Conservation (phyloP, 2,888 invertebrate species). For the Acanthosepion pharaonis region DNA sequence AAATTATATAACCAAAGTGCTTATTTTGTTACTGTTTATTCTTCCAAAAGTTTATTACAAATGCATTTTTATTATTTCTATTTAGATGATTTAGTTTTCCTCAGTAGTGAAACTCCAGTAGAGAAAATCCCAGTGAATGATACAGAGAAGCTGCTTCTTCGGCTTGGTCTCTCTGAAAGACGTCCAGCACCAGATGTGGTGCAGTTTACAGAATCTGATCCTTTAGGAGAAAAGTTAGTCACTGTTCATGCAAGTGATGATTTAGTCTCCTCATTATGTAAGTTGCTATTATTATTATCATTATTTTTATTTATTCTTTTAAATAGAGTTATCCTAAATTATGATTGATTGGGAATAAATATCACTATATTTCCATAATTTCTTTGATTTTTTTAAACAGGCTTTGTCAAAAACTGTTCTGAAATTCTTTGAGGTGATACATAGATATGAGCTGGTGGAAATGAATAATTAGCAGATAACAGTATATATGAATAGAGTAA, state of each 20-base stretch:
- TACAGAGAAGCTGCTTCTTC: constrained; percentile 68
- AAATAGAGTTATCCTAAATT: too few relatives aligned
- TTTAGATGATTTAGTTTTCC: constrained; percentile 35
- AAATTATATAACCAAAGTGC: neutral
- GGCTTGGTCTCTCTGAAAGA: constrained; percentile 75
- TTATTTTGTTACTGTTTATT: neutral
- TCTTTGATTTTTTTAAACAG: too few relatives aligned
- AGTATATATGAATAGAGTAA: too few relatives aligned
- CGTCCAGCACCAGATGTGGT: constrained; percentile 76
- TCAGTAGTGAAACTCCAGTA: neutral
- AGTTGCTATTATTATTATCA: neutral
- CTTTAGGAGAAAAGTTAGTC: constrained; percentile 76
- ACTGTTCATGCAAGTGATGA: constrained; percentile 50
- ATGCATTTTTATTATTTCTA: neutral
- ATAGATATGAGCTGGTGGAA: too few relatives aligned
- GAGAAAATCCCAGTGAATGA: constrained; percentile 2
- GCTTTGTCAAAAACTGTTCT: too few relatives aligned
- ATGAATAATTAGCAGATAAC: too few relatives aligned
- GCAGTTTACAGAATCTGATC: constrained; percentile 77
- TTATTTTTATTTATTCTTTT: too few relatives aligned
- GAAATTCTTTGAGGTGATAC: too few relatives aligned
- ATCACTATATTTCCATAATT: too few relatives aligned
- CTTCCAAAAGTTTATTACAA: neutral
- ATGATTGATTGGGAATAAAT: too few relatives aligned
- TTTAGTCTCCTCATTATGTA: constrained; percentile 51